A percentile compares a stretch with the other conserved stretches of the same genome.
phyloP scores from a whole-genome alignment of 2,888 invertebrate species.

The Acanthacorydalis orientalis region DNA sequence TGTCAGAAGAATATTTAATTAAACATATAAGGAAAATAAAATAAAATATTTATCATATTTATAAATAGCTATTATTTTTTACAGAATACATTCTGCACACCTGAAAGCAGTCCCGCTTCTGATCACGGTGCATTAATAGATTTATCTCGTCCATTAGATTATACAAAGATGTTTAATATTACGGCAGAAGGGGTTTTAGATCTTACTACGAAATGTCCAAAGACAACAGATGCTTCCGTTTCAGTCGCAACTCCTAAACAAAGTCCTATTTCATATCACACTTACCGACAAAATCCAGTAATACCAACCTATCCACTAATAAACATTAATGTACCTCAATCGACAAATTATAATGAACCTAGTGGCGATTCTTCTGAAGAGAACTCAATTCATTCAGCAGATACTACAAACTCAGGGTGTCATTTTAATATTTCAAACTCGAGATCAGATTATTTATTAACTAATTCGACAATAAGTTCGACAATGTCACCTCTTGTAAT shows the following conservation, averaged over 20 bases:
- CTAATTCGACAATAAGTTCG: slow-evolving; percentile 1
- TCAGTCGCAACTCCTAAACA: slow-evolving; percentile 7
- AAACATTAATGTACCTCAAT: neutral
- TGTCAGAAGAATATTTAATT: no score
- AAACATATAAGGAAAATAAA: no score
- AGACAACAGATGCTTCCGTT: slow-evolving; percentile 9
- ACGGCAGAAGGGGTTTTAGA: slow-evolving; percentile 12
- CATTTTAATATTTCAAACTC: neutral
- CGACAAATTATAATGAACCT: neutral
- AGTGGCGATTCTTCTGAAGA: neutral
- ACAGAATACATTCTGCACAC: neutral
- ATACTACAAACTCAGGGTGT: neutral
- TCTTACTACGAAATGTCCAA: slow-evolving; percentile 15
- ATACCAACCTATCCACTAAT: neutral
- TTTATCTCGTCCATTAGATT: neutral
- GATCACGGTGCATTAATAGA: neutral
- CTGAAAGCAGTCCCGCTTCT: slow-evolving; percentile 1
- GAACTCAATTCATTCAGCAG: neutral
- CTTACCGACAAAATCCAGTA: slow-evolving; percentile 13
- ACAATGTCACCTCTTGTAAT: neutral
- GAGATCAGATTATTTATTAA: slow-evolving; percentile 2
- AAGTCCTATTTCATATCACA: slow-evolving; percentile 13
- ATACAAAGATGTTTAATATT: neutral
- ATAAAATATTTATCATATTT: no score
- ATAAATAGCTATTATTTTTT: neutral